Evolutionary conservation across 2,797 vertebrate species (phyloP).

Genomic region (Percopsis omiscomaycus): DNA sequence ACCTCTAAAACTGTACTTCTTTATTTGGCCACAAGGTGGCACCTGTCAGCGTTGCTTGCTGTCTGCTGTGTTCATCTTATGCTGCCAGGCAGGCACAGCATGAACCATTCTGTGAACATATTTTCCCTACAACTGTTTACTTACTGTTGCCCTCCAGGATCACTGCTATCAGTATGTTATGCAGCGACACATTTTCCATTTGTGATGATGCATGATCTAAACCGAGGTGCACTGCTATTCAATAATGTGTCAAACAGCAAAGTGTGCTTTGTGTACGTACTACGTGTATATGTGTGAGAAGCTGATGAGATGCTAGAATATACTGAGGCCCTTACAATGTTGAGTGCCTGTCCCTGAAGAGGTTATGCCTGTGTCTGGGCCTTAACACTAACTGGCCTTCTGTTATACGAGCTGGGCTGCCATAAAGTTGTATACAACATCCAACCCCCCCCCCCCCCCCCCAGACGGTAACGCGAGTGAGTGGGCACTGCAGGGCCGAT

Average conservation of each 20-base stretch:
- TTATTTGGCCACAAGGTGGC: conserved; percentile 51
- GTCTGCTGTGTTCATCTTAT: conserved; percentile 10
- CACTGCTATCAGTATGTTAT: conserved; percentile 12
- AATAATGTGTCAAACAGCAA: conserved; percentile 21
- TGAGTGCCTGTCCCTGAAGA: conserved; percentile 35
- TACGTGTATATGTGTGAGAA: conserved; percentile 2
- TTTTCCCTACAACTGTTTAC: conserved; percentile 18
- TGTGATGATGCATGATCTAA: conserved; percentile 4
- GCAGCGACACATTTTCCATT: conserved; percentile 9
- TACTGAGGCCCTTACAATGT: too few relatives aligned
- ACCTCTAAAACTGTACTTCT: conserved; percentile 28
- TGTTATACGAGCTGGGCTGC: conserved; percentile 40
- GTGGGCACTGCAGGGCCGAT: conserved; percentile 23
- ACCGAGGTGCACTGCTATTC: conserved; percentile 21
- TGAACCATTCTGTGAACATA: conserved; percentile 7
- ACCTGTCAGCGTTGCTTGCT: conserved; percentile 14
- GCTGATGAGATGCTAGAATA: neutral
- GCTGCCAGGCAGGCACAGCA: conserved; percentile 27
- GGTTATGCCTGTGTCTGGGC: conserved; percentile 39
- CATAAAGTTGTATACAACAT: conserved; percentile 35
- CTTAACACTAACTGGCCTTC: conserved; percentile 28
- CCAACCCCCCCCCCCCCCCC: conserved; percentile 8
- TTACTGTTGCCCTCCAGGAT: conserved; percentile 6
- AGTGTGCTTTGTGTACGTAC: conserved; percentile 7
- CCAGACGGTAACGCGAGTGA: conserved; percentile 12